Percentiles rank a stretch among this genome's conserved stretches.
These are phyloP conservation scores for Rotaria macrura DNA, from an alignment of 2,888 invertebrate species.

Conservation along the genomic window DNA sequence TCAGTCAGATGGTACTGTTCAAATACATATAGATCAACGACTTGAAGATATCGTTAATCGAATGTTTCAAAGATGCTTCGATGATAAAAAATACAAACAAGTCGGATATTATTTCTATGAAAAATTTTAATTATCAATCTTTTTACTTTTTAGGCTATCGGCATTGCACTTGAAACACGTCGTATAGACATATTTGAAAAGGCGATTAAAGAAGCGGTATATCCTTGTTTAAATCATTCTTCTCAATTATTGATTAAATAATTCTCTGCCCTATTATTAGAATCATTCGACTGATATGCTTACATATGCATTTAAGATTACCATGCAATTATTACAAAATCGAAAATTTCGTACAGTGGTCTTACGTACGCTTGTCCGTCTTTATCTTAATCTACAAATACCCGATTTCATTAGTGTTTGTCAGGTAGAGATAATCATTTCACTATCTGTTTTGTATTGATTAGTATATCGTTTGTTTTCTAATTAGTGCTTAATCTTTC, in stretches of 20 bases:
- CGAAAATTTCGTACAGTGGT: conserved; percentile 81
- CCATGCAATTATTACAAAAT: conserved; percentile 88
- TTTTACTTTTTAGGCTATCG: conserved; percentile 60
- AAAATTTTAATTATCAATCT: not conserved
- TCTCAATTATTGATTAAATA: too few species aligned
- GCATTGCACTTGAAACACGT: conserved; percentile 85
- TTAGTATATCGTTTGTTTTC: conserved; percentile 25
- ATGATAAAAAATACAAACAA: conserved; percentile 84
- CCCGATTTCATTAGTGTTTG: conserved; percentile 98
- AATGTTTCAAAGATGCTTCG: conserved; percentile 89
- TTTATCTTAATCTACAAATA: conserved; percentile 74
- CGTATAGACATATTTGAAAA: conserved; percentile 91
- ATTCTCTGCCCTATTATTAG: conserved; percentile 39
- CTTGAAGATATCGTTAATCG: conserved; percentile 85
- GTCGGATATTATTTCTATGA: not conserved
- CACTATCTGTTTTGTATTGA: not conserved
- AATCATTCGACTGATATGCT: conserved; percentile 76
- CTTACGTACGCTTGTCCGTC: conserved; percentile 71
- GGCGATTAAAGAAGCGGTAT: conserved; percentile 70
- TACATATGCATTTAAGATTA: conserved; percentile 85
- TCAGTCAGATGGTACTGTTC: conserved; percentile 12
- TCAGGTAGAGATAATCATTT: conserved; percentile 28
- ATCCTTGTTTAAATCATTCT: not conserved
- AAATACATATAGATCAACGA: conserved; percentile 37
- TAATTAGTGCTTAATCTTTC: conserved; percentile 78